Base-by-base conservation (phyloP, 2,888 invertebrate genomes). In the Ophioninae sp. region DNA sequence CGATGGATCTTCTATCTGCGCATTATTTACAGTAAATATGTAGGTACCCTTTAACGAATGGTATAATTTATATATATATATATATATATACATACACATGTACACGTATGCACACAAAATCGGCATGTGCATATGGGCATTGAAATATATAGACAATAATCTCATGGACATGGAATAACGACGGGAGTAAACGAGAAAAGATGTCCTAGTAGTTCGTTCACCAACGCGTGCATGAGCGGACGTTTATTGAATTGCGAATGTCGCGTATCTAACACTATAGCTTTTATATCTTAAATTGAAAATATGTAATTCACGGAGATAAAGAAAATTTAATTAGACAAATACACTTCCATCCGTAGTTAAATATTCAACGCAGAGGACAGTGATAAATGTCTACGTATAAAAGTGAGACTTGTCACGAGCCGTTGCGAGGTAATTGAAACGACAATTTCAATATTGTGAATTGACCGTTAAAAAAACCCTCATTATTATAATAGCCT, bases 361-460 rank as follows among this genome's bases (percentile, higher is more conserved):
- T 75, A 50, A 23, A n/a, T 59, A 6, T 23, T 67, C n/a, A 7
- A 57, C 7, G 8, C 50, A 50, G 57, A 21, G 39, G n/a, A 64
- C 50, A 21, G 13, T n/a, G 65, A 75, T 75, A 56, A 65, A 44
- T 75, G 57, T 62, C 17, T 20, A n/a, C 30, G 68, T 23, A 56
- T 39, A 21, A 83, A 80, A 77, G 79, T 68, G 72, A 76, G 80
- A 57, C 76, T 79, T 77, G 83, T 73, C 77, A 56, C 20, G 44
- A 77, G 68, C 59, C 69, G 39, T 69, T 77, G 23, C 72, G 57
- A 77, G 76, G 76, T 77, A 73, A 81, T n/a, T n/a, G n/a, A n/a
- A n/a, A n/a, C n/a, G n/a, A n/a, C n/a, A n/a, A 83, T 68, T 76
- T 56, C n/a, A n/a, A 39, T 37, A 61, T 41, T 23, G 23, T 5